These are phyloP conservation scores for Dendrocincla fuliginosa DNA, from an alignment of 2,797 vertebrate genomes.

Conservation along the genomic window DNA sequence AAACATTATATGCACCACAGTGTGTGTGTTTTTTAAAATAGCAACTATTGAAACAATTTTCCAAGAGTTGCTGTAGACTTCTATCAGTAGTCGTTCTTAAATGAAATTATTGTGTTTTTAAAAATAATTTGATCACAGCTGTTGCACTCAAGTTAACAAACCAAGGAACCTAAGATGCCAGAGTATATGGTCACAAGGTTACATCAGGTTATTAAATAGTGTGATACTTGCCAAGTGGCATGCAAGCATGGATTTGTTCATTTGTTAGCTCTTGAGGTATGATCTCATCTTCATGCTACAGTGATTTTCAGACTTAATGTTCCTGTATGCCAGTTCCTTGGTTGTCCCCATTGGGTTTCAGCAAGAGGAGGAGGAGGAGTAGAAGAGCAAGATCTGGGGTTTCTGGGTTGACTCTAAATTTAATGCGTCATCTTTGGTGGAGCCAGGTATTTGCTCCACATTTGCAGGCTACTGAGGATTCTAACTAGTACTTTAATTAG, in stretches of 20 bases:
- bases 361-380: not conserved
- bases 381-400: not conserved
- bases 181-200: not conserved
- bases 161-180: not conserved
- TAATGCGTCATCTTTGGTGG: not conserved
- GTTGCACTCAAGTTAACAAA: slow-evolving; percentile 13
- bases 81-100: not conserved
- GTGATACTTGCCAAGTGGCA: not conserved
- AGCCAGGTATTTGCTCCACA: not conserved
- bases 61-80: not conserved
- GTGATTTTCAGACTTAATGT: not conserved
- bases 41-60: not conserved
- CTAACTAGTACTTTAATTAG: not conserved
- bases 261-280: not conserved
- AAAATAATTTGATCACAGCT: not conserved
- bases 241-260: not conserved
- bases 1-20: not conserved
- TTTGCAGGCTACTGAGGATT: not conserved
- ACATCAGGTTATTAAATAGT: not conserved
- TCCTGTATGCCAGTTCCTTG: not conserved
- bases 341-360: not conserved
- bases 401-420: not conserved
- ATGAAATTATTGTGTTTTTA: not conserved
- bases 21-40: not conserved
- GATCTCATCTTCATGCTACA: not conserved